These are phyloP conservation scores for Cryptotis parvus DNA, from an alignment of 2,113 vertebrate species.

Conservation along the genomic window DNA sequence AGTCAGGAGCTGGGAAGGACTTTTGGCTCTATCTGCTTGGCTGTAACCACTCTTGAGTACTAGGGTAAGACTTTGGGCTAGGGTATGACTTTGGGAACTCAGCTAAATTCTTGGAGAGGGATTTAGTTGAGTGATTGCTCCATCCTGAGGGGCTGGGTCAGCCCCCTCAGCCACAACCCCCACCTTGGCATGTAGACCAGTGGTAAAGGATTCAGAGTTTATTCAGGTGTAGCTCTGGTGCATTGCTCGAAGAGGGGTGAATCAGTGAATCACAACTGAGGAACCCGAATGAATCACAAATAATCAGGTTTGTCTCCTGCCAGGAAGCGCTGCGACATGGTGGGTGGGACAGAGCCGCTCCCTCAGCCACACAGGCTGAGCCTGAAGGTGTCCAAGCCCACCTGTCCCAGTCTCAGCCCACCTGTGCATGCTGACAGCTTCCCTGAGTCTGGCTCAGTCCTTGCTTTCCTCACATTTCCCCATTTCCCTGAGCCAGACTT, in stretches of 20 bases:
- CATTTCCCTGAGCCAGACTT: not conserved
- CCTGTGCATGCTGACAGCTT: not conserved
- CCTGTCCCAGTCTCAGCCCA: fast-evolving
- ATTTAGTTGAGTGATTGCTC: not conserved
- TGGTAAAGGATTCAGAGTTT: not conserved
- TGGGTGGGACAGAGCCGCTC: fast-evolving
- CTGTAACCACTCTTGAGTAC: no score
- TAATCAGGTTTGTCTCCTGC: not conserved
- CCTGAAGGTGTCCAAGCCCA: not conserved
- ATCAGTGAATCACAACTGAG: not conserved
- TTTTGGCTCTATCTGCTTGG: no score
- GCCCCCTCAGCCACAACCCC: no score
- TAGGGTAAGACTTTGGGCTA: no score
- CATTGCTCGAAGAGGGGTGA: not conserved
- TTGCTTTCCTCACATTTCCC: not conserved
- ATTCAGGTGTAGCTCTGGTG: fast-evolving
- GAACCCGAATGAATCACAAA: not conserved
- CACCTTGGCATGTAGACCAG: no score
- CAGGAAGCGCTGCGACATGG: not conserved
- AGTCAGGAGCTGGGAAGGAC: no score
- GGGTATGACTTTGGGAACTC: no score
- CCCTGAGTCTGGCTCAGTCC: not conserved
- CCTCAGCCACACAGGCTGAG: not conserved
- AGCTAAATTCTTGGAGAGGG: not conserved
- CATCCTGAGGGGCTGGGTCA: no score